Base-by-base conservation (phyloP, 2,113 vertebrate genomes). In the Sinocyclocheilus grahami region DNA sequence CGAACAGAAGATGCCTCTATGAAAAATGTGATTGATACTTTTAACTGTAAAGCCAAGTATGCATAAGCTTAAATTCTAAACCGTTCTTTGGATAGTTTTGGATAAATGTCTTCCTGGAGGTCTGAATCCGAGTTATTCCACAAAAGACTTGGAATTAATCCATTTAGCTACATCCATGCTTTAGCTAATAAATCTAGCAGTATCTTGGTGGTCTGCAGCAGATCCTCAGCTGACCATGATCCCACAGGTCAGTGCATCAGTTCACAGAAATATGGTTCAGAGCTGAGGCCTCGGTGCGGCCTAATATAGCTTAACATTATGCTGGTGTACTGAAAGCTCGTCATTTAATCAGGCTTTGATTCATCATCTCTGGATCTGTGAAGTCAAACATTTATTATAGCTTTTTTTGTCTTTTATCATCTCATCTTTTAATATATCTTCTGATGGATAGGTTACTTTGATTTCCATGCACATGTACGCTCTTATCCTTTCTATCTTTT, bases 381-480 rank as follows among this genome's bases (percentile, higher is more conserved):
- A 91, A 91, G 94, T 88, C 90, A 89, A 82, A 89, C 87, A 62
- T 62, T 46, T 42, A 58, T 42, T 72, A 30, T 42, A 62, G 39
- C 74, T 55, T 3, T 62, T 62, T 37, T 11, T 16, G 24, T 82
- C 24, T 87, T 37, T 84, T 58, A 77, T 78, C 27, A 24, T 74
- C 62, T 51, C 55, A 42, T 78, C 71, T 75, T 75, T 79, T 67
- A 67, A 58, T 76, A 72, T 72, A 12, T 14, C 37, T 74, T 62
- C 27, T 39, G 74, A 62, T 55, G 10, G 14, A 46, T 16, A 33
- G 20, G 62, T 24, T 53, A 13, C 79, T 67, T 67, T 48, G 79
- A 81, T 18, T 65, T 39, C 5, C 10, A 82, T 48, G 60, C 39
- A 46, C 18, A 67, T 48, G 22, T 7, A 18, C 30, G 24, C 62